Percentiles rank a stretch among this genome's conserved stretches.
Evolutionary conservation across 2,797 vertebrate species (phyloP).

Genomic region (Chelmon rostratus): DNA sequence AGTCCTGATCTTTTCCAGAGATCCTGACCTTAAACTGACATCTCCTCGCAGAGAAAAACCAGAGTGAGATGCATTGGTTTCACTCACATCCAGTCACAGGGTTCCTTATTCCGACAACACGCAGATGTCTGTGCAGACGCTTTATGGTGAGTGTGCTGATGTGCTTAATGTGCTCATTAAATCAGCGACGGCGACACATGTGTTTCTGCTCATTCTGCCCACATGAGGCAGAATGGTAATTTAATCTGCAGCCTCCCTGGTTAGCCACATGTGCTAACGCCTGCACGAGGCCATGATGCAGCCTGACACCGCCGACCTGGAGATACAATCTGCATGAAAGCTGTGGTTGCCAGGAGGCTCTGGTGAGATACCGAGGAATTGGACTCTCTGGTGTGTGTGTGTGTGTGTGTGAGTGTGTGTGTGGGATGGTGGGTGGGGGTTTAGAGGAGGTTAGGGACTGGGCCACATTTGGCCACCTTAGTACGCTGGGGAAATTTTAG

Average conservation of each 20-base stretch:
- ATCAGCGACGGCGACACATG: constrained; percentile 67
- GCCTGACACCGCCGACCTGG: constrained; percentile 57
- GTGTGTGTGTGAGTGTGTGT: neutral
- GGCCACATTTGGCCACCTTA: constrained; percentile 55
- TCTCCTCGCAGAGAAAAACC: neutral
- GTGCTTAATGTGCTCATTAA: constrained; percentile 77
- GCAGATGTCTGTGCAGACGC: constrained; percentile 64
- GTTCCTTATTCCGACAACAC: constrained; percentile 43
- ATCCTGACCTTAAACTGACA: constrained; percentile 39
- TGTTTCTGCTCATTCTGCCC: constrained; percentile 70
- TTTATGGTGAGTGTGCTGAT: constrained; percentile 72
- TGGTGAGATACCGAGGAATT: constrained; percentile 48
- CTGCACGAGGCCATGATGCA: constrained; percentile 66
- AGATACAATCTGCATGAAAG: constrained; percentile 56
- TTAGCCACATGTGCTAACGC: constrained; percentile 79
- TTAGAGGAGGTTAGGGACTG: constrained; percentile 32
- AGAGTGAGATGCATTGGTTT: constrained; percentile 12
- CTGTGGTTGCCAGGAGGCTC: constrained; percentile 52
- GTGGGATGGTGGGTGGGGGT: neutral
- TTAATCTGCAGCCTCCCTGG: constrained; percentile 77
- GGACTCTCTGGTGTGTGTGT: constrained; percentile 4
- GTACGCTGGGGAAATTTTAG: constrained; percentile 62
- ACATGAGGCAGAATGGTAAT: constrained; percentile 71
- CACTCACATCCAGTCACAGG: constrained; percentile 21
- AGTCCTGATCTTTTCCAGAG: neutral